phyloP scores from a whole-genome alignment of 1,140 invertebrate genomes.

The Neodiprion pinetum region DNA sequence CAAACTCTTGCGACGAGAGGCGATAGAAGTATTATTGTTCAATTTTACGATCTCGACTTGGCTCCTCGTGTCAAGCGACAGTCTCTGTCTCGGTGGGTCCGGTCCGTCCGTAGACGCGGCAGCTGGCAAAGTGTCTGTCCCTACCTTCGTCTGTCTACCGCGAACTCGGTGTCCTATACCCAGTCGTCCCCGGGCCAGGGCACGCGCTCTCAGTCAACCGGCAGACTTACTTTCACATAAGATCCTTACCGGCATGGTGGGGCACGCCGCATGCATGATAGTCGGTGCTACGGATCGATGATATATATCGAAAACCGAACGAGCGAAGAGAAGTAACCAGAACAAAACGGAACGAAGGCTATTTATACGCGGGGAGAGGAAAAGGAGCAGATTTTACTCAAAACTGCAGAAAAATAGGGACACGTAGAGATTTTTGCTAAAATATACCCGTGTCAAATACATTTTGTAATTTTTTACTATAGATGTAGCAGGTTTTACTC shows the following conservation, averaged over 20 bases:
- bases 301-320: neutral
- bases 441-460: no score
- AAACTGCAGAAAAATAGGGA: no score
- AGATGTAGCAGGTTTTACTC: no score
- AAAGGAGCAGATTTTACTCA: no score
- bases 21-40: no score
- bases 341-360: no score
- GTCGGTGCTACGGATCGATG: neutral
- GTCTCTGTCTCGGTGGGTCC: conserved; percentile 1
- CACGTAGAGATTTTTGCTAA: no score
- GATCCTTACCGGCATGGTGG: neutral
- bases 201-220: conserved; percentile 53
- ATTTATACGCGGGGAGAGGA: no score
- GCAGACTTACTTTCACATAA: conserved; percentile 56
- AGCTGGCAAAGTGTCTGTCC: conserved; percentile 45
- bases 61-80: neutral
- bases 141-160: conserved; percentile 37
- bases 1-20: no score
- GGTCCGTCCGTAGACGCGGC: conserved; percentile 39
- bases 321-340: neutral
- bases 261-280: neutral
- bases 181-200: conserved; percentile 35
- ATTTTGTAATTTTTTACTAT: no score
- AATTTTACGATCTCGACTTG: no score
- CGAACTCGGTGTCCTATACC: conserved; percentile 22